phyloP scores from a whole-genome alignment of 2,113 vertebrate species.

The Galbula dea region DNA sequence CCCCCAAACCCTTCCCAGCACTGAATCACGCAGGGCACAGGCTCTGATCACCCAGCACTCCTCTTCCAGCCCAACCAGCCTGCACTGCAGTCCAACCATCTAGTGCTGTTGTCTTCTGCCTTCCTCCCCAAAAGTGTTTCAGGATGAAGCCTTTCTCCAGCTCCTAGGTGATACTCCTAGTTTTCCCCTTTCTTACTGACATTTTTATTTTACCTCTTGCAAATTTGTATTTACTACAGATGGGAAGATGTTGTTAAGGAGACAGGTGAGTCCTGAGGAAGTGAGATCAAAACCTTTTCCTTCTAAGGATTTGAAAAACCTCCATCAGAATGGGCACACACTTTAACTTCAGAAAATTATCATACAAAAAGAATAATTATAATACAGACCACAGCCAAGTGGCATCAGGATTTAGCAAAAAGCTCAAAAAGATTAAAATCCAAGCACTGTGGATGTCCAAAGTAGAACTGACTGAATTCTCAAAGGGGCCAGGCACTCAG shows the following conservation, averaged over 20 bases:
- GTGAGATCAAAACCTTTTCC: not conserved
- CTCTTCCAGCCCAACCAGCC: too few species aligned
- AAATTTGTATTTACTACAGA: not conserved
- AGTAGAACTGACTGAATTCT: not conserved
- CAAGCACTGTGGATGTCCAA: not conserved
- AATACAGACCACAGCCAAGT: not conserved
- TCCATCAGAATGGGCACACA: not conserved
- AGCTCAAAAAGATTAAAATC: not conserved
- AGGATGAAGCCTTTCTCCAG: not conserved
- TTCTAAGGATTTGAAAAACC: not conserved
- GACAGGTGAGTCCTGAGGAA: not conserved
- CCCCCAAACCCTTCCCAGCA: not conserved
- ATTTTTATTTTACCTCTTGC: not conserved
- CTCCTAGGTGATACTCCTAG: not conserved
- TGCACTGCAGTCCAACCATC: too few species aligned
- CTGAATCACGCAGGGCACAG: rapidly evolving
- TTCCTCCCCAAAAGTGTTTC: not conserved
- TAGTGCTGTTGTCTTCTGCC: not conserved
- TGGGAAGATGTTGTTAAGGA: not conserved
- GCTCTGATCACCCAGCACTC: too few species aligned
- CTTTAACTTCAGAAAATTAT: not conserved
- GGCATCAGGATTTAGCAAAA: not conserved
- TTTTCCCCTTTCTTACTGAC: not conserved
- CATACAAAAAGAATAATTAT: not conserved
- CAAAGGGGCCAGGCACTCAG: not conserved